Evolutionary conservation across 2,888 invertebrate species (phyloP).

Genomic region (Cistogaster globosa): DNA sequence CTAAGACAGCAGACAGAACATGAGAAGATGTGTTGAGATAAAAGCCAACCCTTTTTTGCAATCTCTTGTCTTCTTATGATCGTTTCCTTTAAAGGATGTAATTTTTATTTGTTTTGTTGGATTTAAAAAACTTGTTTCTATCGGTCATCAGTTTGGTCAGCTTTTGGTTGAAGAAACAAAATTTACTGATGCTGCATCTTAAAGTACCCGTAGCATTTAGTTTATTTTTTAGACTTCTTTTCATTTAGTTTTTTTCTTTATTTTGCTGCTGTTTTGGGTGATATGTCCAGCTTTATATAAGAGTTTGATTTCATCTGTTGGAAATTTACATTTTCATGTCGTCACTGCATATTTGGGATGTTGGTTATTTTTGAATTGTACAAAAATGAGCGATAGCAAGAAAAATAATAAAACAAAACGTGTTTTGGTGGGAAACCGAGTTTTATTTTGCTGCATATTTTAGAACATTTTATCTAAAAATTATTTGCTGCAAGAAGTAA

Average conservation of each 20-base stretch:
- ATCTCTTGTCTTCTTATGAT: background rate
- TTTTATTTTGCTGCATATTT: background rate
- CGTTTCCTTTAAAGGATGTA: constrained; percentile 17
- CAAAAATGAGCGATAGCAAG: background rate
- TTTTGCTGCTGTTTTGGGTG: constrained; percentile 39
- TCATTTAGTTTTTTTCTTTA: background rate
- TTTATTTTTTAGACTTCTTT: constrained; percentile 3
- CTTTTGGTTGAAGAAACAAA: constrained; percentile 1
- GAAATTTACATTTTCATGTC: constrained; percentile 32
- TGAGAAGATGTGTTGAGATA: constrained; percentile 28
- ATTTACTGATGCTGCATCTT: constrained; percentile 60
- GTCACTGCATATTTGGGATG: constrained; percentile 28
- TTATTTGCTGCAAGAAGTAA: too few relatives aligned
- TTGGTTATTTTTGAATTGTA: background rate
- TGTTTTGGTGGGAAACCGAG: constrained; percentile 43
- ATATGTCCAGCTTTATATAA: constrained; percentile 59
- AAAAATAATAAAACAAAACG: background rate
- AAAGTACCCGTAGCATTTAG: constrained; percentile 61
- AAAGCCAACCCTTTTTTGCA: constrained; percentile 43
- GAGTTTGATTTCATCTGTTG: constrained; percentile 22
- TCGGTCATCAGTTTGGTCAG: constrained; percentile 59
- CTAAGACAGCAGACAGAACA: constrained; percentile 35
- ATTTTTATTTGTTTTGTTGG: background rate
- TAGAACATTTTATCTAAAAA: too few relatives aligned
- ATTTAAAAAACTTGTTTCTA: constrained; percentile 37